Conservation (phyloP, 2,888 invertebrate genomes). For the Tetragnatha montana region DNA sequence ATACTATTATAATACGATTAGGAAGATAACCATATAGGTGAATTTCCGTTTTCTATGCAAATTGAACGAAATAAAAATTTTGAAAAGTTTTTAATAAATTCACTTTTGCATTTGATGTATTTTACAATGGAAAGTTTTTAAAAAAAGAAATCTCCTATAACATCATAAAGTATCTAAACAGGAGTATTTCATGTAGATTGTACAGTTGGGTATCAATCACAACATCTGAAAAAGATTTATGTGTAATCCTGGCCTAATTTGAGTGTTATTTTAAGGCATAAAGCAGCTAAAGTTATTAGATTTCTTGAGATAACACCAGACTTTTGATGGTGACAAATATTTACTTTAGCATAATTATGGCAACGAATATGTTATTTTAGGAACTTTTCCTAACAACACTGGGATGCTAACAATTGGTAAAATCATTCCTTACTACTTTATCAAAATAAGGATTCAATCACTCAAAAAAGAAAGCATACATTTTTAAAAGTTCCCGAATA, state of each 20-base stretch:
- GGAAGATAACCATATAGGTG: no score
- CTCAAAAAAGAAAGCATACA: neutral
- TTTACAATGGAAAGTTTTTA: neutral
- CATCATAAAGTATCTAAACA: neutral
- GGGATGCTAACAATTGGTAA: neutral
- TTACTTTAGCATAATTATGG: conserved; percentile 7
- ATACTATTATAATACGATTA: no score
- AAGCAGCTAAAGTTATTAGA: conserved; percentile 6
- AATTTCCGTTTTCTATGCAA: no score
- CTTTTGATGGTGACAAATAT: conserved; percentile 10
- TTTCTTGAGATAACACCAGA: conserved; percentile 8
- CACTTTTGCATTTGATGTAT: neutral
- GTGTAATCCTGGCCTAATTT: neutral
- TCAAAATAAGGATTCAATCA: neutral
- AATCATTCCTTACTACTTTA: neutral
- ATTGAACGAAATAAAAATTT: no score
- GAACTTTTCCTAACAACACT: neutral
- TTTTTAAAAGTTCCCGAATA: neutral
- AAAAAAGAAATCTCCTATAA: no score
- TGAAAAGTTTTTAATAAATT: neutral
- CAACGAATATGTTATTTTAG: neutral
- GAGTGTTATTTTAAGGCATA: conserved; percentile 15
- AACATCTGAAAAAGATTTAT: no score
- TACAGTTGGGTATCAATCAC: no score
- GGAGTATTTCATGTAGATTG: neutral